Percentiles rank a stretch among this genome's conserved stretches.
Evolutionary conservation across 2,888 invertebrate genomes (phyloP).

Genomic region (Ichneumoninae sp.): DNA sequence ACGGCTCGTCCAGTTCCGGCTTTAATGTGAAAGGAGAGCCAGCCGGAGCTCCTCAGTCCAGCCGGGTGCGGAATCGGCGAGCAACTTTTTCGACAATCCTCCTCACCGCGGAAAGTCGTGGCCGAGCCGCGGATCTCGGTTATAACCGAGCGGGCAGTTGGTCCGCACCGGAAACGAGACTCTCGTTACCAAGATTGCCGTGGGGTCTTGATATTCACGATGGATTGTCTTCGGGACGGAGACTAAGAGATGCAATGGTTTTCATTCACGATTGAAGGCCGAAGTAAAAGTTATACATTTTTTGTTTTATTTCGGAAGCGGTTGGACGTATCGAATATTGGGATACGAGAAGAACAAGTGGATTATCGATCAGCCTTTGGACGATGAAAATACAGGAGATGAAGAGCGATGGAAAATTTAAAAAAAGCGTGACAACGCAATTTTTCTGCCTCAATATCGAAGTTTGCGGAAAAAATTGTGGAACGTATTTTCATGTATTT

Average conservation of each 20-base stretch:
- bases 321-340: too few relatives aligned
- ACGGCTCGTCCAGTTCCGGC: constrained; percentile 66
- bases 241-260: neutral
- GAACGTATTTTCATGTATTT: neutral
- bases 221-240: neutral
- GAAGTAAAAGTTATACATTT: neutral
- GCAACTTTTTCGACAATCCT: constrained; percentile 33
- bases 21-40: constrained; percentile 69
- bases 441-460: neutral
- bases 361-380: too few relatives aligned
- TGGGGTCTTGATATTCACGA: constrained; percentile 27
- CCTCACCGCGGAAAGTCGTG: neutral
- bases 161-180: constrained; percentile 52
- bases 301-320: too few relatives aligned
- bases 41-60: neutral
- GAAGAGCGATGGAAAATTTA: too few relatives aligned
- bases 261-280: neutral
- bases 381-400: too few relatives aligned
- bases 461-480: neutral
- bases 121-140: constrained; percentile 16
- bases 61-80: constrained; percentile 32
- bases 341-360: too few relatives aligned
- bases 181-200: constrained; percentile 56
- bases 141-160: neutral
- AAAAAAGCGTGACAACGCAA: too few relatives aligned